A percentile compares a stretch with the other conserved stretches of the same genome.
These are phyloP conservation scores for Drosophila pseudoobscura DNA, from an alignment of 1,140 invertebrate genomes.

Conservation along the genomic window DNA sequence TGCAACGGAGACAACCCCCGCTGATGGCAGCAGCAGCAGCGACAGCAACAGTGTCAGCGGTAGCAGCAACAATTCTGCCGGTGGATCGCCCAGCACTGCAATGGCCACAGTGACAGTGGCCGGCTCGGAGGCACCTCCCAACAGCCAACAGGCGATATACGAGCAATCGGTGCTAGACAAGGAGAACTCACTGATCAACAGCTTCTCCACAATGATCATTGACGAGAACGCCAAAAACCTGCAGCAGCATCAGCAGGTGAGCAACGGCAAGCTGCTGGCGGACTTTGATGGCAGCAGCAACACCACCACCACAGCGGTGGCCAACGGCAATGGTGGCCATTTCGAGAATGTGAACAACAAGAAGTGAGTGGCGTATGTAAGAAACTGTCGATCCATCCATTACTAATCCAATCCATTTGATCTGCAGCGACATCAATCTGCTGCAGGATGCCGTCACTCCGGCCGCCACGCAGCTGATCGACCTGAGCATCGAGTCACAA, in stretches of 20 bases:
- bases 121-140: constrained; percentile 50
- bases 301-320: constrained; percentile 44
- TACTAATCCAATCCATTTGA: neutral
- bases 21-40: constrained; percentile 40
- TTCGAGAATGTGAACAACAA: constrained; percentile 83
- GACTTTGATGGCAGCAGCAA: constrained; percentile 61
- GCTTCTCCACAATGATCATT: constrained; percentile 81
- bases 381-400: neutral
- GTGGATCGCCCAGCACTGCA: constrained; percentile 55
- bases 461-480: constrained; percentile 74
- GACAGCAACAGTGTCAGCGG: constrained; percentile 44
- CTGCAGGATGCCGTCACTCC: constrained; percentile 73
- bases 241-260: constrained; percentile 67
- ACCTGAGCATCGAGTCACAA: constrained; percentile 82
- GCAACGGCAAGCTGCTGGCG: constrained; percentile 75
- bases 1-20: constrained; percentile 81
- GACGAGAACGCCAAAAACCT: constrained; percentile 82
- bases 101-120: constrained; percentile 10
- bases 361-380: constrained; percentile 59
- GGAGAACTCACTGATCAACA: constrained; percentile 81
- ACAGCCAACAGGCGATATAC: constrained; percentile 71
- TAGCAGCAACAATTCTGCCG: constrained; percentile 67
- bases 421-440: constrained; percentile 75
- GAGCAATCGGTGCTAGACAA: constrained; percentile 82
- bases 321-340: constrained; percentile 82